phyloP scores from a whole-genome alignment of 37 sponge, comb jelly and placozoan genomes.

The Hexactinellida sp. region DNA sequence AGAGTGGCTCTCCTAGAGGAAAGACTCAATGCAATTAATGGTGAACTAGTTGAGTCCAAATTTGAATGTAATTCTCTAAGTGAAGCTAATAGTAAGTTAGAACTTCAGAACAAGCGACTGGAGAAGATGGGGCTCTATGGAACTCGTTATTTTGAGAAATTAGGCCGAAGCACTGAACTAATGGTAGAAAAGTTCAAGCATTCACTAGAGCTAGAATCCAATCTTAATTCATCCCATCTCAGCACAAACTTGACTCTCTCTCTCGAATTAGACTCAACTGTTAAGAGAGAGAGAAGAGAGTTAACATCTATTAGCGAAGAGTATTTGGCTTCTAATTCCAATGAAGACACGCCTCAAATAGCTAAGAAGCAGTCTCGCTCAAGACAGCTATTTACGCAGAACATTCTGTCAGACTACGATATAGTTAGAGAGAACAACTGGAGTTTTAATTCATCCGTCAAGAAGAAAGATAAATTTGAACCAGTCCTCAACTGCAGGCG shows the following conservation, averaged over 20 bases:
- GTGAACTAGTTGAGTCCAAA: not conserved
- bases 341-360: not conserved
- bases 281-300: not conserved
- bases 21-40: not conserved
- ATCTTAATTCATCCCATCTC: not conserved
- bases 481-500: not conserved
- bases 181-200: not conserved
- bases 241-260: not conserved
- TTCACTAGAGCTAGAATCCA: not conserved
- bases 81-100: not conserved
- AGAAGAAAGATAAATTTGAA: not conserved
- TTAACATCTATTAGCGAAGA: not conserved
- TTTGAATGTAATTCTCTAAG: conserved; percentile 10
- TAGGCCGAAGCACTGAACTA: not conserved
- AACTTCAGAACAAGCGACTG: not conserved
- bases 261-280: not conserved
- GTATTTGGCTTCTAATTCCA: not conserved
- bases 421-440: not conserved
- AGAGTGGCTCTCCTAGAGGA: not conserved
- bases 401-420: not conserved
- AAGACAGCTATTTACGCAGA: not conserved
- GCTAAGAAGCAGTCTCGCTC: not conserved
- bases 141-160: conserved; percentile 1
- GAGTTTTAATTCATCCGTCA: not conserved
- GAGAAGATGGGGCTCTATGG: not conserved